Percentiles rank a stretch among this genome's conserved stretches.
phyloP scores from a whole-genome alignment of 2,888 invertebrate species.

The Tipula vernalis region DNA sequence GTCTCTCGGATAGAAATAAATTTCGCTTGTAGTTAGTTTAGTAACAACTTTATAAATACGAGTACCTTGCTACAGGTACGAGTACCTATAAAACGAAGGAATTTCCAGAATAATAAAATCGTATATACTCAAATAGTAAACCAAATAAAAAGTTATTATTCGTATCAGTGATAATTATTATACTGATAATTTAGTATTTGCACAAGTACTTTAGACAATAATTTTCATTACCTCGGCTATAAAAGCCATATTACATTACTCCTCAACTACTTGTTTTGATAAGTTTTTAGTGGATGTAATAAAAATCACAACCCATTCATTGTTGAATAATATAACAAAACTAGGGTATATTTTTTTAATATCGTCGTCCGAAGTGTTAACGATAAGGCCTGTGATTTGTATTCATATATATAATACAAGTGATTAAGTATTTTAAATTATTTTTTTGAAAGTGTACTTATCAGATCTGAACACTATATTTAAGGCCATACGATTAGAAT shows the following conservation, averaged over 20 bases:
- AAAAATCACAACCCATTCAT: background rate
- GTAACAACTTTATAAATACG: no score
- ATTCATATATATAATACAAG: no score
- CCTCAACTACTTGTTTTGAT: background rate
- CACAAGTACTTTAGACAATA: background rate
- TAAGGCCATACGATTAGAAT: background rate
- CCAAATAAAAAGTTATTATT: background rate
- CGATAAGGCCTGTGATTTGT: no score
- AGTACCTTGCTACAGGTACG: background rate
- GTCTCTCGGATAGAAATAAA: no score
- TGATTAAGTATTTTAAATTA: background rate
- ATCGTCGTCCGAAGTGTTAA: background rate
- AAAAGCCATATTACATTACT: background rate
- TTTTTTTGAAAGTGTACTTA: background rate
- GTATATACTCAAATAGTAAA: background rate
- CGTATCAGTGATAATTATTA: background rate
- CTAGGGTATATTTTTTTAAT: background rate
- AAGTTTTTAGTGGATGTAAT: background rate
- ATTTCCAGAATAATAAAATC: background rate
- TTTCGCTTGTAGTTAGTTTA: no score
- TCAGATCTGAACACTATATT: no score
- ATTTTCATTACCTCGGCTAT: background rate
- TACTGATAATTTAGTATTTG: background rate
- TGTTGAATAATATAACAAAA: background rate
- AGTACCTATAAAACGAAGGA: background rate